Base-by-base conservation (phyloP, 64 coral and sea anemone species). In the Porites lutea region DNA sequence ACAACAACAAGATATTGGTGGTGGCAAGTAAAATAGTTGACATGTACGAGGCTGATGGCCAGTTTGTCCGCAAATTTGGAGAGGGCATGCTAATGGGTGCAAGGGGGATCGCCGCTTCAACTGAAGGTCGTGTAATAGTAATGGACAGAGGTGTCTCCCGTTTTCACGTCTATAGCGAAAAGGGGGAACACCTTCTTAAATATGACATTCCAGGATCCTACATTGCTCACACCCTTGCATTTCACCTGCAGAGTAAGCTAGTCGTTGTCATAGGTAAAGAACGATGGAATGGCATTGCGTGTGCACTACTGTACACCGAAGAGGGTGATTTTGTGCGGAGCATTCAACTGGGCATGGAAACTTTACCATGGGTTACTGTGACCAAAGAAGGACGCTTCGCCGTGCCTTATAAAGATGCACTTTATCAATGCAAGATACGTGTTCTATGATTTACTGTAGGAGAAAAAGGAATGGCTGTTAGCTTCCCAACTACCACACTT, bases 121-220 rank as follows among this genome's bases (percentile, higher is more conserved):
- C 19, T 45, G 55, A 80, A 53, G 52, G 65, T 16, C 63, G n/a
- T 16, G 23, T 88, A 57, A 65, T 93, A 65, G 60, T 93, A 4
- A 37, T 93, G 69, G 77, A 83, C 46, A 0, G 11, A 12, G 2
- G 11, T 51, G 18, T 7, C 4, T 11, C 68, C 8, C 23, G 69
- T 74, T 86, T 93, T 60, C 45, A 88, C 53, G 73, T 83, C 12
- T 89, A 89, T 3, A 89, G 27, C 79, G 52, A 57, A 58, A 1
- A 68, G 5, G 81, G 86, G 18, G 55, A 66, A 12, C 53, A 80
- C 6, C 67, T 82, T 0, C 18, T 58, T 2, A 5, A 88, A 61
- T 89, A 89, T 59, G 1, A n/a, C 11, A 48, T 89, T 1, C 43
- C 52, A 18, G 65, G 54, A 44, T 46, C 15, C 46, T 60, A 8